These are phyloP conservation scores for Danio aesculapii DNA, from an alignment of 2,797 vertebrate species.

Conservation along the genomic window DNA sequence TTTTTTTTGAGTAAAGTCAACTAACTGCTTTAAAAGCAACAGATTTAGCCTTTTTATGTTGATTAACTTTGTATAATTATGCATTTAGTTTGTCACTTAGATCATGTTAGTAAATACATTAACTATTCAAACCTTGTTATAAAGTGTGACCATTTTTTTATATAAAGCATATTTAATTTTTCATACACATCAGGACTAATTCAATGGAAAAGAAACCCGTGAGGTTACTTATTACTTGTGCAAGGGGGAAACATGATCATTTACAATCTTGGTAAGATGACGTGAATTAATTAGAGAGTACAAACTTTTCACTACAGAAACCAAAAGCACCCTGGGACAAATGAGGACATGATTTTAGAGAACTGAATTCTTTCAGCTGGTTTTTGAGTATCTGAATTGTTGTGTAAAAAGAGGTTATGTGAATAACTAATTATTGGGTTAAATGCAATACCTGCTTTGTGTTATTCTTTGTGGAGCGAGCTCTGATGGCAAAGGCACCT, in stretches of 20 bases:
- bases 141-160: too few species aligned
- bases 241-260: constrained; percentile 20
- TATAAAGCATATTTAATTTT: not conserved
- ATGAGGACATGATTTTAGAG: constrained; percentile 11
- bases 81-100: too few species aligned
- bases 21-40: too few species aligned
- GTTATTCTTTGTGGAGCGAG: constrained; percentile 70
- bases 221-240: constrained; percentile 26
- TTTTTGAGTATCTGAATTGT: not conserved
- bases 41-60: too few species aligned
- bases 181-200: not conserved
- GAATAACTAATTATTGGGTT: not conserved
- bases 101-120: too few species aligned
- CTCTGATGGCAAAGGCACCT: constrained; percentile 60
- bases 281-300: constrained; percentile 31
- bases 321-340: not conserved
- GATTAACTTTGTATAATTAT: too few species aligned
- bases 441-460: constrained; percentile 72
- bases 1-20: too few species aligned
- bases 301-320: constrained; percentile 1
- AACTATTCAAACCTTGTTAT: too few species aligned
- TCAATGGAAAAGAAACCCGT: not conserved
- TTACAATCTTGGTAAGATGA: constrained; percentile 4
- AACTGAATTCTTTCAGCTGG: not conserved
- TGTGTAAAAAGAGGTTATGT: not conserved